A percentile compares a stretch with the other conserved stretches of the same genome.
Conservation (phyloP, 2,888 invertebrate species). For the Drosophila histrio region DNA sequence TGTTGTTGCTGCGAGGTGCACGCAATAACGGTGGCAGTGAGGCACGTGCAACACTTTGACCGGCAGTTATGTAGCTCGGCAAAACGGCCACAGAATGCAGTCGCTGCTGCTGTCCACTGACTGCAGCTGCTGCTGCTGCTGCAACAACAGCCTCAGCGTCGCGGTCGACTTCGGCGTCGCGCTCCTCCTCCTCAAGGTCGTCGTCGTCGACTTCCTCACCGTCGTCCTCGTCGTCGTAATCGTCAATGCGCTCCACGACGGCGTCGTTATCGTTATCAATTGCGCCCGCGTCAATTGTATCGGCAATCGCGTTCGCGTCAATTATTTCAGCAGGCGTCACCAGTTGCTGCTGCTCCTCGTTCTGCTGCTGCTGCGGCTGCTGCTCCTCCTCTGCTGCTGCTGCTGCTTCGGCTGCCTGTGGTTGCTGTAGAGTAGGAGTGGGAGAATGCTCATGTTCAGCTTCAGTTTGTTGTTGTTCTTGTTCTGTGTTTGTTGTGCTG, state of each 20-base stretch:
- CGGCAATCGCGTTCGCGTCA: constrained; percentile 63
- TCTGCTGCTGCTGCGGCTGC: constrained; percentile 13
- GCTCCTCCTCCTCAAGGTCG: constrained; percentile 36
- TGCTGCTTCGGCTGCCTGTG: constrained; percentile 10
- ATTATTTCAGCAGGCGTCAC: constrained; percentile 32
- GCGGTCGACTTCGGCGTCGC: constrained; percentile 25
- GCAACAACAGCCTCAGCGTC: constrained; percentile 18
- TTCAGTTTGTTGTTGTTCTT: constrained; percentile 44
- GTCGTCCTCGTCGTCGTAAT: constrained; percentile 69
- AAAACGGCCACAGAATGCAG: constrained; percentile 68
- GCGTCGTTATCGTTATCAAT: constrained; percentile 61
- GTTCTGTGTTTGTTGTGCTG: constrained; percentile 14
- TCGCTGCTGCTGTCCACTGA: constrained; percentile 37
- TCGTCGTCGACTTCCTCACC: constrained; percentile 54
- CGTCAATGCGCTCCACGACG: constrained; percentile 76
- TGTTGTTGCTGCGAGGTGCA: constrained; percentile 42
- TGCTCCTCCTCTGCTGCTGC: constrained; percentile 15
- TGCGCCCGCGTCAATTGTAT: constrained; percentile 68
- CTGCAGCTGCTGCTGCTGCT: constrained; percentile 10
- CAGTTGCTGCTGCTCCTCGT: constrained; percentile 18
- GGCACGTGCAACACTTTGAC: constrained; percentile 33
- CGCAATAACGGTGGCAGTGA: constrained; percentile 62
- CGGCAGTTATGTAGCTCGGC: constrained; percentile 57
- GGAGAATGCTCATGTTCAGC: constrained; percentile 70
- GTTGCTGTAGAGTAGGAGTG: constrained; percentile 76